A percentile compares a stretch with the other conserved stretches of the same genome.
phyloP scores from a whole-genome alignment of 2,113 vertebrate genomes.

The Pseudopipra pipra region DNA sequence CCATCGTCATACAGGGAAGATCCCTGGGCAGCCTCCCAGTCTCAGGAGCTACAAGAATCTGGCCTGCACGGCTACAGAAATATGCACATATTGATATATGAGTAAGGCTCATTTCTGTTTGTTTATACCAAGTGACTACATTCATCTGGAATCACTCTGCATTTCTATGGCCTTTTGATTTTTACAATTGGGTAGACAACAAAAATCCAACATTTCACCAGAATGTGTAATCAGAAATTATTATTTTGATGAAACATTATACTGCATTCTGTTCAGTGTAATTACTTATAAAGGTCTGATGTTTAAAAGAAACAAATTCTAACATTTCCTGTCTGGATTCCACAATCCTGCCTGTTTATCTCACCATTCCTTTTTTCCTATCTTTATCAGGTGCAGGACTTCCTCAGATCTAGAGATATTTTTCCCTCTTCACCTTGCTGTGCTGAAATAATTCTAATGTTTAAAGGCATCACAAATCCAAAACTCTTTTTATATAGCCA shows the following conservation, averaged over 20 bases:
- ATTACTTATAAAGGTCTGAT: background rate
- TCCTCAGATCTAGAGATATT: background rate
- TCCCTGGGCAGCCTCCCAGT: background rate
- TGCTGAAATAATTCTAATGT: background rate
- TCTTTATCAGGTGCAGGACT: background rate
- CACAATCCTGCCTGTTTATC: background rate
- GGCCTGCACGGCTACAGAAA: background rate
- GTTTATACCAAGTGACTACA: background rate
- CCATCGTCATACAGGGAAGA: background rate
- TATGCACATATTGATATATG: background rate
- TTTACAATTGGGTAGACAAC: background rate
- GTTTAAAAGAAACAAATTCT: background rate
- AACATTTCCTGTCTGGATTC: background rate
- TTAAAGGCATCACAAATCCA: background rate
- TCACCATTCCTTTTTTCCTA: background rate
- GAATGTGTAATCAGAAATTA: constrained; percentile 11
- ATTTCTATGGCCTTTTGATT: background rate
- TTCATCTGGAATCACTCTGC: background rate
- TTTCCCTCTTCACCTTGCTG: background rate
- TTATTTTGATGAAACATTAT: constrained; percentile 5
- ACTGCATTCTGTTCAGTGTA: background rate
- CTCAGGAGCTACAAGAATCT: background rate
- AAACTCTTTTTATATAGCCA: background rate
- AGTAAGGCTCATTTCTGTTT: background rate
- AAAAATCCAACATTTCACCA: background rate